Percentiles rank a stretch among this genome's conserved stretches.
phyloP scores from a whole-genome alignment of 2,888 invertebrate species.

The Diloba caeruleocephala region DNA sequence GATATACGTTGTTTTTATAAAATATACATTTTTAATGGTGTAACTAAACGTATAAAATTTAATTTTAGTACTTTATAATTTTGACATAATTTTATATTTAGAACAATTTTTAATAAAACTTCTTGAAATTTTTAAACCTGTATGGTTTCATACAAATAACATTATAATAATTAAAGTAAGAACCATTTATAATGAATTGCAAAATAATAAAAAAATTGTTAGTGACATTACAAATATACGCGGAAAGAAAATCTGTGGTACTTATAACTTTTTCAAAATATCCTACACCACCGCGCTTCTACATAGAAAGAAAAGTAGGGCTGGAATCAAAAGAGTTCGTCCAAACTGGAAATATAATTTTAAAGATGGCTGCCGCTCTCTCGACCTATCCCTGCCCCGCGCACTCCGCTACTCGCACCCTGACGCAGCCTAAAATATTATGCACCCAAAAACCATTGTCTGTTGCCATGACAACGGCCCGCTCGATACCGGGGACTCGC shows the following conservation, averaged over 20 bases:
- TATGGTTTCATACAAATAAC: conserved; percentile 23
- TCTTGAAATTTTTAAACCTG: conserved; percentile 27
- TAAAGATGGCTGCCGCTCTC: conserved; percentile 87
- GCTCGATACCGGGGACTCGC: conserved; percentile 82
- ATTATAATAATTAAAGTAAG: no score
- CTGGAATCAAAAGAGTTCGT: conserved; percentile 80
- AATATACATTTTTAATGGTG: no score
- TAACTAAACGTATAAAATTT: no score
- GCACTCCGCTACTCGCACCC: conserved; percentile 68
- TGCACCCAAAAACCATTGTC: conserved; percentile 89
- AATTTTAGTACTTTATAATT: no score
- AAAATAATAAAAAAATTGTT: no score
- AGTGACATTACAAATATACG: no score
- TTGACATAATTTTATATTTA: no score
- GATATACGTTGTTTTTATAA: no score
- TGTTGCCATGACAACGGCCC: conserved; percentile 87
- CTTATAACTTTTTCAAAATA: conserved; percentile 61
- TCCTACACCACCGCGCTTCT: conserved; percentile 58
- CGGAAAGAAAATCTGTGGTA: conserved; percentile 1
- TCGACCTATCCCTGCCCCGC: conserved; percentile 73
- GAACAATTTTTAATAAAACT: conserved; percentile 24
- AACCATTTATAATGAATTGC: no score
- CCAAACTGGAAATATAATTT: conserved; percentile 88
- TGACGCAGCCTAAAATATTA: conserved; percentile 89
- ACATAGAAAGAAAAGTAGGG: conserved; percentile 70